Conservation (phyloP, 2,113 vertebrate species). For the Fulica atra region DNA sequence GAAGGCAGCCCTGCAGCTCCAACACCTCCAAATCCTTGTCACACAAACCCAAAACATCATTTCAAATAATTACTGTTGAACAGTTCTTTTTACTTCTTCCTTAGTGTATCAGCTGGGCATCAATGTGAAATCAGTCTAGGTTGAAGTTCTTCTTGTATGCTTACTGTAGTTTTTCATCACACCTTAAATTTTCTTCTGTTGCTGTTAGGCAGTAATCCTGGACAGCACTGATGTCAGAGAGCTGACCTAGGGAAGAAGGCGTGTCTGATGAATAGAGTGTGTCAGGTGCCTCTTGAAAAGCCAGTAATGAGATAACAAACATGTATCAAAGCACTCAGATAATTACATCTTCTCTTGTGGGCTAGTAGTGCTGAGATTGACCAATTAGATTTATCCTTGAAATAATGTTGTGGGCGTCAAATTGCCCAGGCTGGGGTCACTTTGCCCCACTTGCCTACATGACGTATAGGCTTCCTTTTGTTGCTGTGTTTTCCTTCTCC, state of each 20-base stretch:
- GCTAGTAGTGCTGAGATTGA: background rate
- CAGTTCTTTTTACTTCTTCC: background rate
- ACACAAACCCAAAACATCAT: no score
- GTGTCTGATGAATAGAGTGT: background rate
- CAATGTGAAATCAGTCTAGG: background rate
- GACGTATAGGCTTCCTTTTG: background rate
- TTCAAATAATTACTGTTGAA: background rate
- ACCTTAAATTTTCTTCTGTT: background rate
- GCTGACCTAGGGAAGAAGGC: background rate
- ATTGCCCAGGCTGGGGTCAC: background rate
- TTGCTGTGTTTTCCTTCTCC: background rate
- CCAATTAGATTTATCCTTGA: background rate
- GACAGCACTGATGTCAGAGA: background rate
- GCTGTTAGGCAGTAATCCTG: background rate
- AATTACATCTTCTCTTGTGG: background rate
- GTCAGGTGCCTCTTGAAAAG: background rate
- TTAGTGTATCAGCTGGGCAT: background rate
- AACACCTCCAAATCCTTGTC: no score
- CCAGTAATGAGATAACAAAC: background rate
- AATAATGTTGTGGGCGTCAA: background rate
- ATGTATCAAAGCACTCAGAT: background rate
- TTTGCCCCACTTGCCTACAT: background rate
- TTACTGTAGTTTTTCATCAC: background rate
- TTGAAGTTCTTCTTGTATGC: background rate
- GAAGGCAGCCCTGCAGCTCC: no score